Conservation (phyloP, 2,888 invertebrate genomes). For the Pseudococcus jackbeardsleyi region DNA sequence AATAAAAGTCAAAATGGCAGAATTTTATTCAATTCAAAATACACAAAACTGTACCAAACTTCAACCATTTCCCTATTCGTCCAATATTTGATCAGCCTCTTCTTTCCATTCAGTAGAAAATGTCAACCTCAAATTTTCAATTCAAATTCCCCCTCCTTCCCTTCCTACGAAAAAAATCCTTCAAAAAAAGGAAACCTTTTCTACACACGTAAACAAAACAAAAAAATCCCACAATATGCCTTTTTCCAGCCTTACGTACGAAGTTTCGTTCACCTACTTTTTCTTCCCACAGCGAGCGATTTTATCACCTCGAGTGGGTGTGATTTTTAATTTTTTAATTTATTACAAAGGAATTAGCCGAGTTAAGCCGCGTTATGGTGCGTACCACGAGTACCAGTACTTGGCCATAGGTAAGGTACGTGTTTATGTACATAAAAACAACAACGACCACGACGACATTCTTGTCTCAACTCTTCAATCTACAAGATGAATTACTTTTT, state of each 20-base stretch:
- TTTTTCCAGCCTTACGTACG: background rate
- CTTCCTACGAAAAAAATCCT: too few relatives aligned
- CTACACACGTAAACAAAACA: background rate
- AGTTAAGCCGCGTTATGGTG: conserved; percentile 4
- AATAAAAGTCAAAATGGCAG: too few relatives aligned
- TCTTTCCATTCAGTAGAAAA: too few relatives aligned
- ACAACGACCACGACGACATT: conserved; percentile 26
- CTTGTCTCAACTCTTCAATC: conserved; percentile 17
- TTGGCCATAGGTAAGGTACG: background rate
- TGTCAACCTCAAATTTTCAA: too few relatives aligned
- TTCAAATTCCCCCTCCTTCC: too few relatives aligned
- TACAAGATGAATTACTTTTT: conserved; percentile 43
- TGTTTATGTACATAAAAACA: conserved; percentile 9
- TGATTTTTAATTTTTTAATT: conserved; percentile 44
- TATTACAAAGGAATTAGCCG: conserved; percentile 31
- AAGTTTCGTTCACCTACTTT: background rate
- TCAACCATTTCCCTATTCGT: too few relatives aligned
- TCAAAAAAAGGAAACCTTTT: too few relatives aligned
- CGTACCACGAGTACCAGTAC: background rate
- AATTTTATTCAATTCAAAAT: too few relatives aligned
- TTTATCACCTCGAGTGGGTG: conserved; percentile 18
- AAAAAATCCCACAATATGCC: background rate
- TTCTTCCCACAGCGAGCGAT: background rate
- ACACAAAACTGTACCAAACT: too few relatives aligned
- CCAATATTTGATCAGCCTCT: too few relatives aligned